Evolutionary conservation across 30 jellyfish, hydroid and myxozoan species (phyloP), one percentile per base, ranked within the genome.

Genomic region (Aurelia sp.): DNA sequence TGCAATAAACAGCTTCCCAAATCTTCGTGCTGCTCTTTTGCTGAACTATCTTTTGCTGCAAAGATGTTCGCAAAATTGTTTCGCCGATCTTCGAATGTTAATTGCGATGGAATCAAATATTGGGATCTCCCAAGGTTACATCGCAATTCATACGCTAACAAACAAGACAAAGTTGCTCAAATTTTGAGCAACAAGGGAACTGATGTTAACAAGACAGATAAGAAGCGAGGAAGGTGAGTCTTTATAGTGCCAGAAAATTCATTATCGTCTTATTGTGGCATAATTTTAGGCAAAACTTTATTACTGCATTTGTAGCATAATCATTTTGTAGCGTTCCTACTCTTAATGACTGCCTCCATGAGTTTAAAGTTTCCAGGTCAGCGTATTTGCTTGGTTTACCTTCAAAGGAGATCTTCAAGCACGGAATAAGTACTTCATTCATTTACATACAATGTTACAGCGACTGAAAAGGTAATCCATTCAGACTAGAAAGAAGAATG

Each of bases 61-160:
- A 76, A 76, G 27, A 76, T 76, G 86, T 44, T 76, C 22, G 47
- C 65, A 59, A 59, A 59, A 20, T 3, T 35, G 18, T 17, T 40
- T 9, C 76, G 65, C 62, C 76, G 86, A 41, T 76, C 86, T 53
- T 58, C 76, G 7, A 22, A 53, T 62, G 50, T 41, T 11, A 44
- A 55, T 11, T 22, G 41, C 48, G 77, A 58, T 7, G n/a, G 73
- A 41, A 23, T 62, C 21, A 74, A 76, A 40, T 13, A 30, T 21
- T 15, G 47, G 31, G 76, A 58, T 40, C 62, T 76, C 19, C 76
- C 86, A 33, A 76, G 23, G 21, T 41, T 76, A 52, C 86, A 76
- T 33, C 69, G 86, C 9, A 63, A 33, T 6, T 62, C 77, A 3
- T 76, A 76, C 50, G 31, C 50, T n/a, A 61, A 59, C 13, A 74